A percentile compares a stretch with the other conserved stretches of the same genome.
phyloP scores from a whole-genome alignment of 2,888 invertebrate species.

The Prionchulus punctatus region DNA sequence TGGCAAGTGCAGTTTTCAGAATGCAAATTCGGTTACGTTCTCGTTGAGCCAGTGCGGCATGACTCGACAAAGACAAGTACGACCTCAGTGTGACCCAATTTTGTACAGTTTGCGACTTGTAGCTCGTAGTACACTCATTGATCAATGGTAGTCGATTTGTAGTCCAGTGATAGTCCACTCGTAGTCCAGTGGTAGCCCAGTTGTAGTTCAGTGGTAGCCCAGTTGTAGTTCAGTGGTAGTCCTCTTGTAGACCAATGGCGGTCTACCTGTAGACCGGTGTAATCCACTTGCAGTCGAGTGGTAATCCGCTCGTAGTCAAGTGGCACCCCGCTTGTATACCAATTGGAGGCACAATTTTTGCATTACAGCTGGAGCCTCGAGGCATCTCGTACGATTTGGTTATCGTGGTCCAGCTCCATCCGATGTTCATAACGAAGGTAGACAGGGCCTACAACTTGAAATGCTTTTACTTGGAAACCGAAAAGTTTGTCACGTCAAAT shows the following conservation, averaged over 20 bases:
- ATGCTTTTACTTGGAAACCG: conserved; percentile 14
- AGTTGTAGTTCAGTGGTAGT: not conserved
- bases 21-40: conserved; percentile 6
- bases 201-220: not conserved
- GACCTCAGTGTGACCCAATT: no score
- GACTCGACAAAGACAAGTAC: conserved; percentile 10
- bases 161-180: no score
- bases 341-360: no score
- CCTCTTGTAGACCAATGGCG: not conserved
- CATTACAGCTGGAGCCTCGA: conserved; percentile 7
- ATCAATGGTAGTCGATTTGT: no score
- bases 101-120: not conserved
- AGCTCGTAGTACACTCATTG: not conserved
- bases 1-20: conserved; percentile 6
- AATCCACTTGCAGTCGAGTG: no score
- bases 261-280: no score
- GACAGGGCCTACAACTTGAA: conserved; percentile 12
- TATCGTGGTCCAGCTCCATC: conserved; percentile 13
- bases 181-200: no score
- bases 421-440: conserved; percentile 13
- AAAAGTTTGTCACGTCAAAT: conserved; percentile 5
- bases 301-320: no score
- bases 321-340: no score
- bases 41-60: conserved; percentile 10
- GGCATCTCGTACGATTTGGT: conserved; percentile 10